These are phyloP conservation scores for Carassius carassius DNA, from an alignment of 2,113 vertebrate species.

Conservation along the genomic window DNA sequence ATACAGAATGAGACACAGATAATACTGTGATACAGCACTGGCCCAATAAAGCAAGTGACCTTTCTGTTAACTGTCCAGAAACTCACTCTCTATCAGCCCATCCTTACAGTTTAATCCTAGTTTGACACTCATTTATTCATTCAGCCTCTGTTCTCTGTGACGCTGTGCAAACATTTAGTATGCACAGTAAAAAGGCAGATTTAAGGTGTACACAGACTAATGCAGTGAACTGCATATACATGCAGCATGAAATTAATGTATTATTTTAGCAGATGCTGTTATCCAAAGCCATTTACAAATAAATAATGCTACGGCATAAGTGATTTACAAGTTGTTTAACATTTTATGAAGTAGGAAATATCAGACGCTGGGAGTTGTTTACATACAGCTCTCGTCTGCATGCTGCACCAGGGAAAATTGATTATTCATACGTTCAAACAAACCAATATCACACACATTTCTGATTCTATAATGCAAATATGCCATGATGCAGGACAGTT, in stretches of 20 bases:
- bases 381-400: conserved; percentile 1
- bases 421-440: conserved; percentile 22
- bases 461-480: conserved; percentile 8
- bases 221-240: neutral
- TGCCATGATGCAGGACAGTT: neutral
- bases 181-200: neutral
- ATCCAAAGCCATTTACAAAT: conserved; percentile 18
- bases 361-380: conserved; percentile 13
- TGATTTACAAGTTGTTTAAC: conserved; percentile 16
- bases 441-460: neutral
- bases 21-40: neutral
- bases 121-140: neutral
- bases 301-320: conserved; percentile 4
- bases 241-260: neutral
- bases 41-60: neutral
- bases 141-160: neutral
- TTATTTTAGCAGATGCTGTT: neutral
- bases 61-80: neutral
- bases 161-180: neutral
- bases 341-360: conserved; percentile 36
- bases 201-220: neutral
- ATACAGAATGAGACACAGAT: too few relatives aligned
- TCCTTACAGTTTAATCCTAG: neutral
- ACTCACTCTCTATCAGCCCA: neutral
- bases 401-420: neutral